Evolutionary conservation across 2,797 vertebrate genomes (phyloP).

Genomic region (Coregonus sp.): DNA sequence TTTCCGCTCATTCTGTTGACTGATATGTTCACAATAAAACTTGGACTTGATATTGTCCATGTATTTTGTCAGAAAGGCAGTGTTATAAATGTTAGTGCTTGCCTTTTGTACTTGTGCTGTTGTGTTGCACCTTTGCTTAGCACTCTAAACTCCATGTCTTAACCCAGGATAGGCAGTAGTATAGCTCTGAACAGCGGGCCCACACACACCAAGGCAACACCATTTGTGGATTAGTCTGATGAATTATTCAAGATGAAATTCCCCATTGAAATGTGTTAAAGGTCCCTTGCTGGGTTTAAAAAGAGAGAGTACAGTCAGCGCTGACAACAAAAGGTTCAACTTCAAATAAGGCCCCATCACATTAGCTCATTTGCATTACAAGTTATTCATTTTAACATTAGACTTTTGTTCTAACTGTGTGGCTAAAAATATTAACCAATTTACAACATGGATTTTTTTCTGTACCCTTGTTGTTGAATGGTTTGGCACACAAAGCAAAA

Average conservation of each 20-base stretch:
- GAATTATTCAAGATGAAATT: slow-evolving; percentile 80
- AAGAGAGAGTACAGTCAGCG: slow-evolving; percentile 72
- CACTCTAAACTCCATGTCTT: too few relatives aligned
- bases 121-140: too few relatives aligned
- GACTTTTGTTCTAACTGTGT: slow-evolving; percentile 59
- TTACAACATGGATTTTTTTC: slow-evolving; percentile 48
- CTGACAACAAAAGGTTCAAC: slow-evolving; percentile 77
- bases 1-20: background rate
- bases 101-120: too few relatives aligned
- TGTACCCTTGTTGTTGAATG: slow-evolving; percentile 43
- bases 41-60: background rate
- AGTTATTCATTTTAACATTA: slow-evolving; percentile 70
- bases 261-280: slow-evolving; percentile 79
- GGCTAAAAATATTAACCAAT: slow-evolving; percentile 60
- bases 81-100: background rate
- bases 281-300: slow-evolving; percentile 76
- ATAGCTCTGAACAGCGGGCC: slow-evolving; percentile 63
- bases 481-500: slow-evolving; percentile 66
- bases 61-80: background rate
- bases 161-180: background rate
- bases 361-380: slow-evolving; percentile 73
- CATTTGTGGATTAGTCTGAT: slow-evolving; percentile 74
- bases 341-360: slow-evolving; percentile 72
- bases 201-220: slow-evolving; percentile 71
- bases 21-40: background rate